Evolutionary conservation across 1,140 invertebrate genomes (phyloP), one percentile per base, ranked within the genome.

Genomic region (Arion vulgaris): DNA sequence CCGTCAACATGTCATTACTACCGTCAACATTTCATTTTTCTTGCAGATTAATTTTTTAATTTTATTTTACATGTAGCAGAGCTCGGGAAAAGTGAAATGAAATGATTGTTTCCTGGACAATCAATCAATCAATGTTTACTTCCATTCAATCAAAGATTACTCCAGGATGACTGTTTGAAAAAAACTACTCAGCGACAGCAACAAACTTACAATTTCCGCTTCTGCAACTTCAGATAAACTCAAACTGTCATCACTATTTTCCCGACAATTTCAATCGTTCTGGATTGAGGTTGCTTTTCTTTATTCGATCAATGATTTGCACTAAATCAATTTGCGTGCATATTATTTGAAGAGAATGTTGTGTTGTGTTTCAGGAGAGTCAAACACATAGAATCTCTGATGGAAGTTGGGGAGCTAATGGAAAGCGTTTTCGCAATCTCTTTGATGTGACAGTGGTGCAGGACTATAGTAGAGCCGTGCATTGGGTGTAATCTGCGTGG

Each of bases 301-400:
- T 26, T 26, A 15, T 23, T 57, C 7, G 17, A 11, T 9, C 51
- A 57, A 15, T 57, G 51, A 57, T 57, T 57, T 23, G 9, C 51
- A 57, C 51, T 57, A 57, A 57, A 57, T 57, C 51, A 57, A 57
- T 57, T 57, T 57, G 51, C 51, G 51, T 57, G 23, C 51, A 57
- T 57, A n/a, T n/a, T n/a, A n/a, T n/a, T 57, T 57, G 9, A 9
- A 4, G 15, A 17, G 2, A 23, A 17, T 19, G 51, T 19, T 57
- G 5, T 57, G 41, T 57, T 4, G 19, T 23, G 26, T 57, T n/a
- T 57, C 51, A 57, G 9, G 9, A 4, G 9, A 57, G 23, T 57
- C 51, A 57, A 19, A 57, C 9, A 15, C 51, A 57, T 4, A 17
- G 2, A 57, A 57, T 57, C 51, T 4, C 17, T 57, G 51, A 57